These are phyloP conservation scores for Tachyglossus aculeatus DNA, from an alignment of 2,797 vertebrate genomes.

Conservation along the genomic window DNA sequence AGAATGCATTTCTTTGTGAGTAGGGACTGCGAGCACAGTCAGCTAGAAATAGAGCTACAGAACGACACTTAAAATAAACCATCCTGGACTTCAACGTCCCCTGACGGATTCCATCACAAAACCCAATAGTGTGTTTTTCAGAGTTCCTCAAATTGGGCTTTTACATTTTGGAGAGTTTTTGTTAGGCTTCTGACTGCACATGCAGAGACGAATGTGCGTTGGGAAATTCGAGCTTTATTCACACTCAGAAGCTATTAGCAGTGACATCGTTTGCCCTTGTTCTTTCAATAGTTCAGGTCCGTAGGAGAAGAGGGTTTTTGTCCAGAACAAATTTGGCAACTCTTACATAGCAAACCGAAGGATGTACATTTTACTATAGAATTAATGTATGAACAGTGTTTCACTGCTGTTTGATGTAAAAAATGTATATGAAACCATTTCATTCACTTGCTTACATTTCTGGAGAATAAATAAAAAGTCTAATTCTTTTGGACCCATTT, in stretches of 20 bases:
- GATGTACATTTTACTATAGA: constrained; percentile 81
- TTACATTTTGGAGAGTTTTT: constrained; percentile 49
- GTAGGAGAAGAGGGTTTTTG: constrained; percentile 58
- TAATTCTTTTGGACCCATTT: constrained; percentile 82
- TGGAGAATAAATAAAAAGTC: constrained; percentile 84
- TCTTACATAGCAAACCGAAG: constrained; percentile 66
- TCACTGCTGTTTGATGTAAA: constrained; percentile 83
- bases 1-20: constrained; percentile 82
- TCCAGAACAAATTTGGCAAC: constrained; percentile 70
- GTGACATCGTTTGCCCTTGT: constrained; percentile 53
- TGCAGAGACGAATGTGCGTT: constrained; percentile 59
- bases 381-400: constrained; percentile 81
- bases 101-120: constrained; percentile 62
- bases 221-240: constrained; percentile 61
- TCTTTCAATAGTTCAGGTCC: constrained; percentile 65
- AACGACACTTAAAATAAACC: constrained; percentile 67
- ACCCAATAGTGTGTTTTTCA: constrained; percentile 54
- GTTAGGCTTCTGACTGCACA: constrained; percentile 51
- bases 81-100: constrained; percentile 60
- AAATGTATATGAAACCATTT: constrained; percentile 83
- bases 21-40: constrained; percentile 76
- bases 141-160: constrained; percentile 61
- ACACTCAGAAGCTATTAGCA: constrained; percentile 60
- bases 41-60: constrained; percentile 74
- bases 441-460: constrained; percentile 80